Evolutionary conservation across 2,113 vertebrate species (phyloP).

Genomic region (Nerophis ophidion): DNA sequence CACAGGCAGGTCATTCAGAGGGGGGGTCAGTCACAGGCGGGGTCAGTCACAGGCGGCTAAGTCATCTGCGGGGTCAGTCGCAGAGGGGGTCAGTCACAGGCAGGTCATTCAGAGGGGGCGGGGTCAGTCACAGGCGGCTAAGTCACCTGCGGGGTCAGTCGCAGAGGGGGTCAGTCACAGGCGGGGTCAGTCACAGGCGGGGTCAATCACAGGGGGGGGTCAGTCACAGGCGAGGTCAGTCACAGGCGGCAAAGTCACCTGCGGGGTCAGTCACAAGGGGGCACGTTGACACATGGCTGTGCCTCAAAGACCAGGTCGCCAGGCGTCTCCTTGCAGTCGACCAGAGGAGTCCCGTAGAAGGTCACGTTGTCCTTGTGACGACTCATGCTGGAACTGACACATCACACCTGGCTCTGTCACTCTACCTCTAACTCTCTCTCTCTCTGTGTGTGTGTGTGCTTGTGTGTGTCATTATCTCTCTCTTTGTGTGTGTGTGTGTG

Average conservation of each 20-base stretch:
- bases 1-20: no score
- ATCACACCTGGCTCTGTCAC: slow-evolving; percentile 7
- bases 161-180: slow-evolving; percentile 16
- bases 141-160: slow-evolving; percentile 16
- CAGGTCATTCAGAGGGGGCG: no score
- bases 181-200: not conserved
- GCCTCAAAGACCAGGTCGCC: rapidly evolving
- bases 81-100: no score
- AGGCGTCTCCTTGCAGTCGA: rapidly evolving
- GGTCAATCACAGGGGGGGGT: no score
- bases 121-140: not conserved
- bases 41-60: not conserved
- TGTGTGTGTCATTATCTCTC: no score
- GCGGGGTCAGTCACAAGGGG: slow-evolving; percentile 23
- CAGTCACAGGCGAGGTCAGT: no score
- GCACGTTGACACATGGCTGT: slow-evolving; percentile 18
- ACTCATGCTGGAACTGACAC: slow-evolving; percentile 23
- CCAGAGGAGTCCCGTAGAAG: slow-evolving; percentile 2
- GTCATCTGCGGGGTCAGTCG: no score
- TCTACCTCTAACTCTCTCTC: no score
- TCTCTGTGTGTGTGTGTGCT: no score
- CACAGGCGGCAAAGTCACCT: no score
- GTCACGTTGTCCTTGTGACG: rapidly evolving
- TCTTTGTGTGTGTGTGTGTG: no score
- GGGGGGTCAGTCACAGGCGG: no score